These are phyloP conservation scores for Chromobotia macracanthus DNA, from an alignment of 2,797 vertebrate genomes.

Conservation along the genomic window DNA sequence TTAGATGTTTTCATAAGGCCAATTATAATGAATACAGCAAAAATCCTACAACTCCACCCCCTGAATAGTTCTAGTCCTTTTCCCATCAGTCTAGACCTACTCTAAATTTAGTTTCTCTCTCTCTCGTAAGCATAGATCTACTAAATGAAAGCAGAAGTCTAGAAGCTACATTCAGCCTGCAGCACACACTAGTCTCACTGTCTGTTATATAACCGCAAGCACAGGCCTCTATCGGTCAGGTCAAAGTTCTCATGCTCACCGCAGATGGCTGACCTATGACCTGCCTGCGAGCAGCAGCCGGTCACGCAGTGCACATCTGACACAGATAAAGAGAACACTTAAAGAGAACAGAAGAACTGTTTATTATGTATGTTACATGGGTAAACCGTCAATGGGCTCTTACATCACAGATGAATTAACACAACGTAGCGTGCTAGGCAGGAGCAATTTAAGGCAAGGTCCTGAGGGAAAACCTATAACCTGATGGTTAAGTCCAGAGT, in stretches of 20 bases:
- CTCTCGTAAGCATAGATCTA: neutral
- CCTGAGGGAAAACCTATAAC: conserved; percentile 6
- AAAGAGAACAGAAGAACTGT: neutral
- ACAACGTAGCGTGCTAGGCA: neutral
- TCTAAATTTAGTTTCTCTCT: no score
- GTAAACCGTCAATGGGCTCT: conserved; percentile 53
- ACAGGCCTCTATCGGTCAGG: conserved; percentile 34
- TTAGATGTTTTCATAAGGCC: no score
- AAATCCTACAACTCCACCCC: no score
- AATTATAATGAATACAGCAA: no score
- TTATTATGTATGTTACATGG: conserved; percentile 24
- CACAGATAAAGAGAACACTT: conserved; percentile 34
- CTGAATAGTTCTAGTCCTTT: no score
- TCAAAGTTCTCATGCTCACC: conserved; percentile 45
- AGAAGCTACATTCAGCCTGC: neutral
- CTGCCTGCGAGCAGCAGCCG: conserved; percentile 56
- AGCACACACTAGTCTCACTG: neutral
- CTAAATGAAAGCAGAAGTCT: neutral
- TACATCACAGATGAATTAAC: conserved; percentile 46
- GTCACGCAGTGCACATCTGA: conserved; percentile 58
- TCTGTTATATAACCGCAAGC: conserved; percentile 48
- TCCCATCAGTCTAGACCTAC: no score
- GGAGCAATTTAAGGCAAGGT: neutral
- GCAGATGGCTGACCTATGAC: conserved; percentile 49
- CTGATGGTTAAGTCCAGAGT: neutral